Percentiles rank a stretch among this genome's conserved stretches.
These are phyloP conservation scores for Rugalucina vietnamica DNA, from an alignment of 2,888 invertebrate species.

Conservation along the genomic window DNA sequence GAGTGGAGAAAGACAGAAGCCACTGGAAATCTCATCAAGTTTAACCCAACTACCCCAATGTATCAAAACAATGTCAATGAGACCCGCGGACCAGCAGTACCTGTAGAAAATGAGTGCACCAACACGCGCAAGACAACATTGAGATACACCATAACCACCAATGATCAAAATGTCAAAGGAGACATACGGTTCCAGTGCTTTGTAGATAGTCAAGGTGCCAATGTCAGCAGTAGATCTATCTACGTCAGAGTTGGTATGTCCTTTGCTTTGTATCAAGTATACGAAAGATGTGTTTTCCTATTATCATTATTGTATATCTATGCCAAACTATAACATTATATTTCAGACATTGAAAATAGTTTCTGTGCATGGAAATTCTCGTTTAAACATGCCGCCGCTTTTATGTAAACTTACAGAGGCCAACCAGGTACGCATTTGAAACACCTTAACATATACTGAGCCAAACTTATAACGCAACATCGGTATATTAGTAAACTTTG, in stretches of 20 bases:
- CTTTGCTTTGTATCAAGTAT: too few species aligned
- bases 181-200: slow-evolving; percentile 15
- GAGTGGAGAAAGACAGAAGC: background rate
- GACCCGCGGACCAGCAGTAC: background rate
- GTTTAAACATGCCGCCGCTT: too few species aligned
- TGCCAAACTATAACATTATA: too few species aligned
- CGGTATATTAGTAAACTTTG: too few species aligned
- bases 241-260: slow-evolving; percentile 10
- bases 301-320: too few species aligned
- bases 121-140: background rate
- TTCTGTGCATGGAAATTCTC: too few species aligned
- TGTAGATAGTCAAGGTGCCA: background rate
- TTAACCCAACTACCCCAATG: background rate
- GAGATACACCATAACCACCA: slow-evolving; percentile 8
- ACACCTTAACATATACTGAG: too few species aligned
- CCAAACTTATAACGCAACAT: too few species aligned
- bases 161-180: background rate
- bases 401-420: too few species aligned
- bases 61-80: background rate
- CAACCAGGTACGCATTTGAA: too few species aligned
- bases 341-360: too few species aligned
- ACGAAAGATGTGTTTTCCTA: too few species aligned
- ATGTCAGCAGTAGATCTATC: background rate
- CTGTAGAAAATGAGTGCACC: background rate
- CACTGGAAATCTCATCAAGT: background rate